These are phyloP conservation scores for Latheticus oryzae DNA, from an alignment of 2,888 invertebrate genomes.

Conservation along the genomic window DNA sequence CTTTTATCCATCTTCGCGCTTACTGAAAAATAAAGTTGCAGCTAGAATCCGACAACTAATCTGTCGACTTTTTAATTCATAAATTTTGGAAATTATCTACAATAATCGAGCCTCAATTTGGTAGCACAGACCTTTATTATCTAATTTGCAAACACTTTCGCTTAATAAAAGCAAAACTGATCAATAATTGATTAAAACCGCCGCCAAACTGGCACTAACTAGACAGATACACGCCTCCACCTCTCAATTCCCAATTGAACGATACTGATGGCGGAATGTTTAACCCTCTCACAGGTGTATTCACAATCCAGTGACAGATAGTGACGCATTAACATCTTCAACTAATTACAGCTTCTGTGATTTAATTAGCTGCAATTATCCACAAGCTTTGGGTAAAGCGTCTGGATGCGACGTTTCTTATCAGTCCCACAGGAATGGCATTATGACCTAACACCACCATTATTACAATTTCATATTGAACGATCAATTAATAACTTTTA, in stretches of 20 bases:
- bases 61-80: too few relatives aligned
- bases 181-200: conserved; percentile 23
- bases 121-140: too few relatives aligned
- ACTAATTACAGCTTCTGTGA: conserved; percentile 54
- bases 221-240: conserved; percentile 15
- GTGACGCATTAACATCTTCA: conserved; percentile 52
- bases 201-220: conserved; percentile 25
- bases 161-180: too few relatives aligned
- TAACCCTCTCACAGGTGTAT: conserved; percentile 51
- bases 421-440: conserved; percentile 40
- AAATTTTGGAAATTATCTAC: too few relatives aligned
- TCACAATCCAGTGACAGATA: conserved; percentile 51
- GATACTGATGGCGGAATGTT: conserved; percentile 39
- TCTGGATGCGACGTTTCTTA: conserved; percentile 46
- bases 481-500: background rate
- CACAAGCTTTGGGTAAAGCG: conserved; percentile 42
- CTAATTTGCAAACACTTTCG: too few relatives aligned
- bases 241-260: conserved; percentile 19
- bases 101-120: too few relatives aligned
- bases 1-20: too few relatives aligned
- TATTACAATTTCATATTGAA: background rate
- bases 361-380: conserved; percentile 57
- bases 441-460: conserved; percentile 41
- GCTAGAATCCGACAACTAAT: too few relatives aligned
- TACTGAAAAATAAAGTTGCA: too few relatives aligned